A percentile compares a stretch with the other conserved stretches of the same genome.
Conservation (phyloP, 2,888 invertebrate genomes). For the Ptilodon capucinus region DNA sequence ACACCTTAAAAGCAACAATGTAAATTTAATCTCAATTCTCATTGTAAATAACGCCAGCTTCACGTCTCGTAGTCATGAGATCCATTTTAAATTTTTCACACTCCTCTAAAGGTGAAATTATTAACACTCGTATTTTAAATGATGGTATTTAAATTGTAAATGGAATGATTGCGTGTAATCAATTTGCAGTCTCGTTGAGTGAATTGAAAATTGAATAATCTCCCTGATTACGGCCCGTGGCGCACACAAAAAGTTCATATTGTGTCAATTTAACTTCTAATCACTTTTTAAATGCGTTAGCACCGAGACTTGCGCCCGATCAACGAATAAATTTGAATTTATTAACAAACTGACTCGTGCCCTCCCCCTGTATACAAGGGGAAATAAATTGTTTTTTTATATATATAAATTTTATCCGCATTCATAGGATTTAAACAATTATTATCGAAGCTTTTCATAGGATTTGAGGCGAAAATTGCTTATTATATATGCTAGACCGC, state of each 20-base stretch:
- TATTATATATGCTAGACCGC: too few species aligned
- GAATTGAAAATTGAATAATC: conserved; percentile 74
- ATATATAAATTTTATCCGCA: conserved; percentile 23
- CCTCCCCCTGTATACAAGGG: conserved; percentile 69
- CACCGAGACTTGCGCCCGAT: conserved; percentile 65
- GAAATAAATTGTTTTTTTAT: conserved; percentile 74
- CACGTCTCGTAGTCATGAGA: conserved; percentile 23
- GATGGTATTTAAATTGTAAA: conserved; percentile 19
- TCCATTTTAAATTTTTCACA: neutral
- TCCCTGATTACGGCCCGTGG: conserved; percentile 62
- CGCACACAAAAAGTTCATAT: conserved; percentile 79
- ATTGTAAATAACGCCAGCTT: conserved; percentile 56
- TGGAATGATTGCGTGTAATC: conserved; percentile 35
- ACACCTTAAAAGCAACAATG: conserved; percentile 68
- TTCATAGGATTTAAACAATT: neutral
- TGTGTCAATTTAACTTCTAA: conserved; percentile 82
- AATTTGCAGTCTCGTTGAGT: conserved; percentile 33
- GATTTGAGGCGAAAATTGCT: too few species aligned
- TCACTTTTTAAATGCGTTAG: conserved; percentile 82
- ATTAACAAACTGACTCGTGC: conserved; percentile 71
- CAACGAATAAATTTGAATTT: conserved; percentile 82
- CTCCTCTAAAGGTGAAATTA: neutral
- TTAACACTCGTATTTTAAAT: neutral
- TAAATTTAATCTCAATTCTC: conserved; percentile 74
- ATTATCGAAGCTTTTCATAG: neutral